Conservation (phyloP, 2,113 vertebrate species). For the Seriola rivoliana region DNA sequence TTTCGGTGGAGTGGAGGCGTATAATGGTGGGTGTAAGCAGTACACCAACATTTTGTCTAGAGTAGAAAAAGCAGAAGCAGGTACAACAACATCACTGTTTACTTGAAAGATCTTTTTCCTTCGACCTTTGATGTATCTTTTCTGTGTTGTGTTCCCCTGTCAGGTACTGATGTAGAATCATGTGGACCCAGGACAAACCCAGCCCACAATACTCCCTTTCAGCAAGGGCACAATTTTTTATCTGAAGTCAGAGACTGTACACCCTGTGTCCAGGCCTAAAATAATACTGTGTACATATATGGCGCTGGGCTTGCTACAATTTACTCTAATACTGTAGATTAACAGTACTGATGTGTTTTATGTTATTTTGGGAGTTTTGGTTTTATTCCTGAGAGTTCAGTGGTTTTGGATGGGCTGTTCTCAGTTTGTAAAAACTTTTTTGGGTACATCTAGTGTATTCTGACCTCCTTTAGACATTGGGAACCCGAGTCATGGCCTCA, state of each 20-base stretch:
- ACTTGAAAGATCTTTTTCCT: constrained; percentile 26
- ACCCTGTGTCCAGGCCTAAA: background rate
- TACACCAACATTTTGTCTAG: constrained; percentile 10
- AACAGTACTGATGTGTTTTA: background rate
- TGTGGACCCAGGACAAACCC: background rate
- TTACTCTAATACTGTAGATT: background rate
- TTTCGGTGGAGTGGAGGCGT: constrained; percentile 15
- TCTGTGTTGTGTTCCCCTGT: background rate
- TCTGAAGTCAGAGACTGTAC: constrained; percentile 12
- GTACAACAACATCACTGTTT: constrained; percentile 25
- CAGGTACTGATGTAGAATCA: background rate
- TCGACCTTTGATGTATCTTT: background rate
- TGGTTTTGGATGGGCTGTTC: background rate
- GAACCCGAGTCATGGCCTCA: background rate
- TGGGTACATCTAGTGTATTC: background rate
- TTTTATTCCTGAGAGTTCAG: background rate
- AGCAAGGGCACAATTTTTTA: background rate
- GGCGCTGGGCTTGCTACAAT: background rate
- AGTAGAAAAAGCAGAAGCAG: constrained; percentile 16
- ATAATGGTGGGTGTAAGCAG: constrained; percentile 31
- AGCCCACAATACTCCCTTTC: constrained; percentile 16
- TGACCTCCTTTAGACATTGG: background rate
- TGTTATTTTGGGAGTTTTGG: background rate
- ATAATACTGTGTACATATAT: background rate
- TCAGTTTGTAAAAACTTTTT: background rate